A percentile compares a stretch with the other conserved stretches of the same genome.
phyloP scores from a whole-genome alignment of 1,140 invertebrate species.

The Tetragnatha versicolor region DNA sequence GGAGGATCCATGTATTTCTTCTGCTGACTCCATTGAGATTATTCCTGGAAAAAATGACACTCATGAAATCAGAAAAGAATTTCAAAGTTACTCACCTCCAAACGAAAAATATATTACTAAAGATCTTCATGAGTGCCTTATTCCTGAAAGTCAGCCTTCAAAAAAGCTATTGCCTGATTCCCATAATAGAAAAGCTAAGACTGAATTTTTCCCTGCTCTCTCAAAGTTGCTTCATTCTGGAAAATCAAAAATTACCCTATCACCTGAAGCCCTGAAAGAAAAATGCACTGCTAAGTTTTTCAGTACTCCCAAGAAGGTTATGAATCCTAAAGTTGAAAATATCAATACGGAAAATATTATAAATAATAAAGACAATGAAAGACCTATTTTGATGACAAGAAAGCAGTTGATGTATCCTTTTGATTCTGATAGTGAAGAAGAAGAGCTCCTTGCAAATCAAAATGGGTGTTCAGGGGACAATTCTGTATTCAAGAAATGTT shows the following conservation, averaged over 20 bases:
- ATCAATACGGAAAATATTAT: neutral
- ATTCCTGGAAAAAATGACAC: neutral
- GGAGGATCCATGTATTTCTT: neutral
- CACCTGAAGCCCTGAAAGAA: neutral
- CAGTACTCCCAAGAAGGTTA: neutral
- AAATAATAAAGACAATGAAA: neutral
- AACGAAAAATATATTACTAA: neutral
- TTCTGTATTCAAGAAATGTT: neutral
- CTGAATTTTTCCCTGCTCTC: slow-evolving; percentile 18
- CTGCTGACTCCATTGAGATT: neutral
- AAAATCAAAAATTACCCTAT: slow-evolving; percentile 1
- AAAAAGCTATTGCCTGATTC: neutral
- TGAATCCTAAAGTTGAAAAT: neutral
- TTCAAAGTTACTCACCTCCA: neutral
- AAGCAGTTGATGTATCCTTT: slow-evolving; percentile 88
- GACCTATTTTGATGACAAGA: slow-evolving; percentile 76
- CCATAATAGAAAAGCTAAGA: slow-evolving; percentile 6
- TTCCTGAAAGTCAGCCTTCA: neutral
- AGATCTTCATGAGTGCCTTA: neutral
- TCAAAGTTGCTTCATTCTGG: neutral
- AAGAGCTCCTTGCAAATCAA: slow-evolving; percentile 61
- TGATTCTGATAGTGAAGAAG: slow-evolving; percentile 88
- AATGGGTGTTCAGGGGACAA: neutral
- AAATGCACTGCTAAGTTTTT: neutral
- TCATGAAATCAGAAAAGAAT: neutral